Evolutionary conservation across 2,888 invertebrate species (phyloP).

Genomic region (Antheraea yamamai): DNA sequence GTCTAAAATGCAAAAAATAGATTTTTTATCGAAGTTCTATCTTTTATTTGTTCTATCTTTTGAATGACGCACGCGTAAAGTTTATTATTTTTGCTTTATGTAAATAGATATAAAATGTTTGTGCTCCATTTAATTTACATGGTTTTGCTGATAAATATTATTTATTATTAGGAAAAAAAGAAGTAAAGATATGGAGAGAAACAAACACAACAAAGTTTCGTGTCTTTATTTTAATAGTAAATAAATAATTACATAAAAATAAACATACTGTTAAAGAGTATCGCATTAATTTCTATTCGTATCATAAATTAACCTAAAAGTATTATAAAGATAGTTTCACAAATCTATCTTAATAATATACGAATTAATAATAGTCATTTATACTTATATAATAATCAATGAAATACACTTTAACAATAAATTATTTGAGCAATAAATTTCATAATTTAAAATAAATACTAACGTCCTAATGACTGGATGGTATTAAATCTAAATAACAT

Average conservation of each 20-base stretch:
- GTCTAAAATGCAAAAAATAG: no score
- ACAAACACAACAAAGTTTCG: not conserved
- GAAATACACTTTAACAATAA: constrained; percentile 7
- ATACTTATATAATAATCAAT: not conserved
- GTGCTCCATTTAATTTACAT: no score
- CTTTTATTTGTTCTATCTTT: no score
- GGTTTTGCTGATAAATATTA: no score
- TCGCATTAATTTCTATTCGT: not conserved
- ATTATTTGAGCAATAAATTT: constrained; percentile 26
- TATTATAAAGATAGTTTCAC: no score
- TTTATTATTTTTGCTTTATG: no score
- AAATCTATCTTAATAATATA: no score
- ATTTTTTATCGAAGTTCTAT: no score
- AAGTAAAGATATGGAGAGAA: not conserved
- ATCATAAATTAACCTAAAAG: not conserved
- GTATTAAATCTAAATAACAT: constrained; percentile 35
- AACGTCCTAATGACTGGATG: constrained; percentile 67
- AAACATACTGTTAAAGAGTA: constrained; percentile 2
- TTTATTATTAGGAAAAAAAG: no score
- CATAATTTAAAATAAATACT: constrained; percentile 33
- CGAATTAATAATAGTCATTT: no score
- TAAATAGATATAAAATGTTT: no score
- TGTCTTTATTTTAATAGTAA: constrained; percentile 2
- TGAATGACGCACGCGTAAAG: no score
- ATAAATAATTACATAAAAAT: constrained; percentile 8